Evolutionary conservation across 2,797 vertebrate genomes (phyloP), one percentile per base, ranked within the genome.

Genomic region (Sebastes nivosus): DNA sequence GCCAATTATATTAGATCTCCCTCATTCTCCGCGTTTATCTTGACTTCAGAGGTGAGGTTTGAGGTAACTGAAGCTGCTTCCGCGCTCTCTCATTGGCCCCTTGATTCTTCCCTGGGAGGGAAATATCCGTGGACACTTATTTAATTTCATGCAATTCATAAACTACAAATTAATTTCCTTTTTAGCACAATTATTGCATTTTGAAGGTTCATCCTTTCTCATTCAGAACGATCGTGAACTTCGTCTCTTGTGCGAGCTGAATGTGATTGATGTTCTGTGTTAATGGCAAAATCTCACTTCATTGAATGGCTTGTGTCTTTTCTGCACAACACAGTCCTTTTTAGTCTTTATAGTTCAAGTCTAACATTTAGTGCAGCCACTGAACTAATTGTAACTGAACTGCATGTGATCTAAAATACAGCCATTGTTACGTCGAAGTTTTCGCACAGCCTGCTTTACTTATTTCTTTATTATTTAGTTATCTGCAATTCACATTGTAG

Each of bases 61-160:
- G 36, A 78, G 82, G 81, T 79, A 81, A 87, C 72, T 59, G 60
- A 83, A 72, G 76, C 77, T 80, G 20, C 68, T 78, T 87, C 58
- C 34, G 58, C n/a, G 5, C 66, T 72, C 67, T 72, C 76, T 59
- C 42, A 65, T 70, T 82, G 70, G 77, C 79, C 80, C 25, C 75
- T 72, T 8, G 86, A 85, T 91, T 81, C 93, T 1, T 93, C 89
- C 1, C 93, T 93, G 94, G 92, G 89, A 95, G 96, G 92, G 92
- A 95, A 95, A 94, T 95, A 95, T 96, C 95, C 96, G 94, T 95
- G 95, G 94, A 94, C 94, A 95, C 94, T 96, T 96, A 97, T 97
- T 96, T 95, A 94, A 96, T 95, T 96, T 96, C 93, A 94, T 95
- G 94, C 95, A 94, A 97, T 97, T 96, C 95, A 95, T 93, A 95